Evolutionary conservation across 2,113 vertebrate genomes (phyloP).

Genomic region (Oceanites oceanicus): DNA sequence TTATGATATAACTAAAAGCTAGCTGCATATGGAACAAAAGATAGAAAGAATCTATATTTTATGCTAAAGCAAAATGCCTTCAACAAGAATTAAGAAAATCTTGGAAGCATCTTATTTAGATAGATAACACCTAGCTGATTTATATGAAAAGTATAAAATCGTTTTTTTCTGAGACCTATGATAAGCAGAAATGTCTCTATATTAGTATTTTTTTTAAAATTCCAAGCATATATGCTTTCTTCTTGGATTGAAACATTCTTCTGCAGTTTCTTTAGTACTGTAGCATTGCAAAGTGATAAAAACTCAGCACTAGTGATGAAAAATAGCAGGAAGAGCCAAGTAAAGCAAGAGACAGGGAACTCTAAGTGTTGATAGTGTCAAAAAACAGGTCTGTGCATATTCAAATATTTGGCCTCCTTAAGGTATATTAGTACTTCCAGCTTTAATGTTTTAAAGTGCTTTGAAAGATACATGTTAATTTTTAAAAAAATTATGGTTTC

Average conservation of each 20-base stretch:
- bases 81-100: background rate
- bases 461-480: background rate
- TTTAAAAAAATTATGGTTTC: background rate
- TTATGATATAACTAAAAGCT: constrained; percentile 20
- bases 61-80: background rate
- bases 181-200: background rate
- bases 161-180: background rate
- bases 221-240: background rate
- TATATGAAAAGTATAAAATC: background rate
- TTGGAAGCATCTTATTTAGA: background rate
- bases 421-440: background rate
- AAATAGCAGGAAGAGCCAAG: constrained; percentile 22
- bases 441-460: background rate
- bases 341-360: constrained; percentile 9
- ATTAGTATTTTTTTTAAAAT: background rate
- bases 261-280: background rate
- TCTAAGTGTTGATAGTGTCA: background rate
- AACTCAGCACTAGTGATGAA: background rate
- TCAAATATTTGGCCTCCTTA: background rate
- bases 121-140: background rate
- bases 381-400: background rate
- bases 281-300: background rate
- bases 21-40: background rate
- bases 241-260: background rate
- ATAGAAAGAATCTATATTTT: background rate